Evolutionary conservation across 2,113 vertebrate species (phyloP), one percentile per base, ranked within the genome.

Genomic region (Uria lomvia): DNA sequence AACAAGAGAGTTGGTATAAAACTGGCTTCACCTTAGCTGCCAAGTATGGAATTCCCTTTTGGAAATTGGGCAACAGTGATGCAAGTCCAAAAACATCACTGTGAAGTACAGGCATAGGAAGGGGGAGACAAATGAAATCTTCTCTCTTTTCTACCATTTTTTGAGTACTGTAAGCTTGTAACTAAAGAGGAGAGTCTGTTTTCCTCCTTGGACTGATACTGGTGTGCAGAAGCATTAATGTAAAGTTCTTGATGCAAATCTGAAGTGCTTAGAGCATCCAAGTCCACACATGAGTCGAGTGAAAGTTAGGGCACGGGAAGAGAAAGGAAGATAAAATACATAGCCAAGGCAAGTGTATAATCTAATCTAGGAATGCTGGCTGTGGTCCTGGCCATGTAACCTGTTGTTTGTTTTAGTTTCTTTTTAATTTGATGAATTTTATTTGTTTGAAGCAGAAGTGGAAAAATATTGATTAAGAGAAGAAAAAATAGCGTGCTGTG

Each of bases 271-370:
- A n/a, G 3, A 63, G n/a, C 60, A 55, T 74, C 21, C 7, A 34
- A 65, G 40, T 63, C 56, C 11, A 20, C 23, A 0, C 15, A 34
- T 7, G n/a, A 52, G n/a, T 42, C 0, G 0, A 42, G 42, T 50
- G 52, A 52, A 81, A 59, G 21, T 40, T 42, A 24, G 30, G 23
- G 29, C 32, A 72, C 32, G 14, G 42, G 15, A 40, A 49, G 56
- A 71, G 38, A 71, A 77, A 65, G 26, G 43, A 85, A 29, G 30
- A n/a, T 21, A 9, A 9, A 66, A 53, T 14, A 8, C 7, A 5
- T 26, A 62, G 67, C 23, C 36, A n/a, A 71, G 66, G 20, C 58
- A 72, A 56, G 23, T 17, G 11, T 52, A 4, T 53, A 13, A 43
- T 30, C 24, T 86, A 36, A 78, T 15, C 11, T 24, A 27, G 40